These are phyloP conservation scores for Dermochelys coriacea DNA, from an alignment of 2,797 vertebrate species.

Conservation along the genomic window DNA sequence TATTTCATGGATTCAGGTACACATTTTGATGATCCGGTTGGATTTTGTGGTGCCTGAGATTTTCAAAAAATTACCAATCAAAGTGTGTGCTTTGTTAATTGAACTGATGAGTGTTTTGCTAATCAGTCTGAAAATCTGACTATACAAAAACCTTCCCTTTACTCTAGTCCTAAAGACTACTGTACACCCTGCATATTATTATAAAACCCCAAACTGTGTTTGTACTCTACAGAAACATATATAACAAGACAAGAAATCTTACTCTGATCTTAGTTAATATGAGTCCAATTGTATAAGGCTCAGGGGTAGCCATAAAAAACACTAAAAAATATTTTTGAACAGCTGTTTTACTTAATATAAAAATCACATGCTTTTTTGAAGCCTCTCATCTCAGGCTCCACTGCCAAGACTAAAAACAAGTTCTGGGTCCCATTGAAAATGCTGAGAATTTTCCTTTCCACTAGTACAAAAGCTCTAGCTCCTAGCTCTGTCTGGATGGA, in stretches of 20 bases:
- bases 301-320: neutral
- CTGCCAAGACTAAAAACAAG: neutral
- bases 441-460: neutral
- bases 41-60: neutral
- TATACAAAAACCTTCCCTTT: neutral
- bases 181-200: neutral
- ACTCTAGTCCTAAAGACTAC: neutral
- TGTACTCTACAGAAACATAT: neutral
- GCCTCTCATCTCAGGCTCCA: neutral
- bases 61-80: slow-evolving; percentile 28
- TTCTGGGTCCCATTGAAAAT: neutral
- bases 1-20: slow-evolving; percentile 63
- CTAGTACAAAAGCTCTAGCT: neutral
- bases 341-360: neutral
- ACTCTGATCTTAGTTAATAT: neutral
- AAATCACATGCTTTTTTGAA: neutral
- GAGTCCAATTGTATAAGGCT: neutral
- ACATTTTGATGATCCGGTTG: slow-evolving; percentile 35
- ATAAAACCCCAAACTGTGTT: neutral
- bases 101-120: slow-evolving; percentile 10
- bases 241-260: neutral
- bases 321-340: neutral
- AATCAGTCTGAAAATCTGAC: neutral
- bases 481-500: neutral
- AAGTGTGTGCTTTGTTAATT: slow-evolving; percentile 12